A percentile compares a stretch with the other conserved stretches of the same genome.
These are phyloP conservation scores for Crypturellus undulatus DNA, from an alignment of 2,113 vertebrate species.

Conservation along the genomic window DNA sequence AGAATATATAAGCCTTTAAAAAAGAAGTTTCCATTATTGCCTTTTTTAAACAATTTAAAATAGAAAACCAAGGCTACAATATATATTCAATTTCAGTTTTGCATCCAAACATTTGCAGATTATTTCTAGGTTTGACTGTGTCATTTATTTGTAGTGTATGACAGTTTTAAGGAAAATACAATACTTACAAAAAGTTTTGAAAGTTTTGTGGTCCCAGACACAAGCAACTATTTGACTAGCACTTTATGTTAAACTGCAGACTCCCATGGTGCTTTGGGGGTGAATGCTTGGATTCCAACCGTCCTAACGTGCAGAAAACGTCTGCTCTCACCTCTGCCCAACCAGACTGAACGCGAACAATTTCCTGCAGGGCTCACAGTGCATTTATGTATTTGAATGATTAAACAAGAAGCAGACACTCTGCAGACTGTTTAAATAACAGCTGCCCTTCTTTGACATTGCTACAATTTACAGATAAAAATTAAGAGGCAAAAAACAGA, in stretches of 20 bases:
- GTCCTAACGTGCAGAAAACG: not conserved
- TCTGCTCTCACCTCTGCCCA: not conserved
- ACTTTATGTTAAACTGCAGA: not conserved
- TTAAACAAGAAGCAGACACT: not conserved
- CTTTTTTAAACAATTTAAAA: not conserved
- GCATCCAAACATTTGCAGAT: not conserved
- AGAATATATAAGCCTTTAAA: not conserved
- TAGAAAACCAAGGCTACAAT: not conserved
- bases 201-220: conserved; percentile 30
- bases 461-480: not conserved
- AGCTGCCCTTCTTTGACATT: not conserved
- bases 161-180: not conserved
- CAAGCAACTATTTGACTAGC: not conserved
- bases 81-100: not conserved
- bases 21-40: conserved; percentile 28
- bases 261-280: not conserved
- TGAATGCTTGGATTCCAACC: not conserved
- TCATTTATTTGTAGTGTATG: not conserved
- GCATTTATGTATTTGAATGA: not conserved
- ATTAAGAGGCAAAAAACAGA: not conserved
- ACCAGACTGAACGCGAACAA: not conserved
- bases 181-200: conserved; percentile 65
- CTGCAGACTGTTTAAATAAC: not conserved
- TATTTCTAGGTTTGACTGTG: not conserved
- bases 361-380: conserved; percentile 10